Percentiles rank a stretch among this genome's conserved stretches.
phyloP scores from a whole-genome alignment of 1,140 invertebrate genomes.

The Planococcus citri region DNA sequence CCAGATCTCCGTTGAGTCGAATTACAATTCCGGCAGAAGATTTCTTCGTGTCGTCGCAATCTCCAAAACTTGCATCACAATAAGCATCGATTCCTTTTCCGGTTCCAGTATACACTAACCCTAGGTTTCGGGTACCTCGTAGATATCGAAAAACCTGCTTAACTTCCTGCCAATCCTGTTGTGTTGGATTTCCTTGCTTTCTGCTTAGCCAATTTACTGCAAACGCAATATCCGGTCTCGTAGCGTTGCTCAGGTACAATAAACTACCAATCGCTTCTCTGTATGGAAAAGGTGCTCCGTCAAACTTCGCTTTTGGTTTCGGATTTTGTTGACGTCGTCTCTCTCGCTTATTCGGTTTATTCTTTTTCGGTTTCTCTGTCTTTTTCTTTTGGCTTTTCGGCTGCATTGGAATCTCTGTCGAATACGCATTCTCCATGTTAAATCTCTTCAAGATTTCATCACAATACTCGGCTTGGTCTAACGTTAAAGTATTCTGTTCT shows the following conservation, averaged over 20 bases:
- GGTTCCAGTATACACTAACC: constrained; percentile 21
- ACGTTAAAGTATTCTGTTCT: constrained; percentile 18
- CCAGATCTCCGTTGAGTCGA: constrained; percentile 21
- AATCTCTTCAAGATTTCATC: constrained; percentile 33
- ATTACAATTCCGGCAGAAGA: constrained; percentile 27
- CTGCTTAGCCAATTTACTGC: constrained; percentile 30
- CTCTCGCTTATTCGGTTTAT: constrained; percentile 27
- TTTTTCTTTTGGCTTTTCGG: too few species aligned
- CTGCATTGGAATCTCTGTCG: constrained; percentile 34
- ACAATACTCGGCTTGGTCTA: constrained; percentile 34
- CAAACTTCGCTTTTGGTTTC: too few species aligned
- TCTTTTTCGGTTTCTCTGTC: constrained; percentile 19
- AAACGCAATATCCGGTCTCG: constrained; percentile 35
- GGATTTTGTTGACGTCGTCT: constrained; percentile 23
- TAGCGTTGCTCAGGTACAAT: constrained; percentile 31
- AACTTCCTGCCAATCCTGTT: constrained; percentile 27
- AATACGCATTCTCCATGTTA: constrained; percentile 32
- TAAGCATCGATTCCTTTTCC: constrained; percentile 24
- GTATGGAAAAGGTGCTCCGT: too few species aligned
- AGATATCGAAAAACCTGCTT: constrained; percentile 31
- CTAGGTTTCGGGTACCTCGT: constrained; percentile 25
- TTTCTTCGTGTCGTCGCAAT: constrained; percentile 29
- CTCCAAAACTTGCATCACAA: constrained; percentile 25
- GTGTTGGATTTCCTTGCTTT: constrained; percentile 26
- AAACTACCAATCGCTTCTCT: constrained; percentile 32